Conservation (phyloP, 2,797 vertebrate species). For the Oryzias sinensis region DNA sequence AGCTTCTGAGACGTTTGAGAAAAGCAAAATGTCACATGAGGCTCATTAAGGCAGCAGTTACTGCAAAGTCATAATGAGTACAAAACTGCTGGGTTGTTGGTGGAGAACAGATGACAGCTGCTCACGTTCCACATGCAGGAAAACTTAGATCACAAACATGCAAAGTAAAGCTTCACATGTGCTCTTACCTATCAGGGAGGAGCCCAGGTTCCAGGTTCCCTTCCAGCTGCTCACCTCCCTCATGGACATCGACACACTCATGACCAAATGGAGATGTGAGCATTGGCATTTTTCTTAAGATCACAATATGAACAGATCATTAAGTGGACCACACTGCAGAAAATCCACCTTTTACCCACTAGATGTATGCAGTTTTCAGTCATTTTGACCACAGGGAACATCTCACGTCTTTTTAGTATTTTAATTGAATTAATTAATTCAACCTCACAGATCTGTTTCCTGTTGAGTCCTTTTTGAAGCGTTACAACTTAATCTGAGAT, state of each 20-base stretch:
- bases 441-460: too few relatives aligned
- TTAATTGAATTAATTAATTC: too few relatives aligned
- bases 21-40: constrained; percentile 12
- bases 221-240: constrained; percentile 94
- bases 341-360: too few relatives aligned
- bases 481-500: too few relatives aligned
- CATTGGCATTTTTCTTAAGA: constrained; percentile 2
- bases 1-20: not conserved
- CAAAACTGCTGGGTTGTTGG: constrained; percentile 7
- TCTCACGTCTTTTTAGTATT: too few relatives aligned
- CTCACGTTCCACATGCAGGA: constrained; percentile 8
- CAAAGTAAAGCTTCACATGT: not conserved
- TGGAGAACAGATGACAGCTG: constrained; percentile 7
- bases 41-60: constrained; percentile 24
- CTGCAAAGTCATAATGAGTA: constrained; percentile 31
- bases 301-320: too few relatives aligned
- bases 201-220: constrained; percentile 96
- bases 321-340: too few relatives aligned
- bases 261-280: constrained; percentile 99
- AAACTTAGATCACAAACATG: constrained; percentile 2
- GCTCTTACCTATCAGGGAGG: constrained; percentile 79
- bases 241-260: constrained; percentile 93
- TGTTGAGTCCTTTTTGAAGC: too few relatives aligned
- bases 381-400: too few relatives aligned
- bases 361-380: too few relatives aligned